phyloP scores from a whole-genome alignment of 2,888 invertebrate genomes.

The Drosophila planitibia region DNA sequence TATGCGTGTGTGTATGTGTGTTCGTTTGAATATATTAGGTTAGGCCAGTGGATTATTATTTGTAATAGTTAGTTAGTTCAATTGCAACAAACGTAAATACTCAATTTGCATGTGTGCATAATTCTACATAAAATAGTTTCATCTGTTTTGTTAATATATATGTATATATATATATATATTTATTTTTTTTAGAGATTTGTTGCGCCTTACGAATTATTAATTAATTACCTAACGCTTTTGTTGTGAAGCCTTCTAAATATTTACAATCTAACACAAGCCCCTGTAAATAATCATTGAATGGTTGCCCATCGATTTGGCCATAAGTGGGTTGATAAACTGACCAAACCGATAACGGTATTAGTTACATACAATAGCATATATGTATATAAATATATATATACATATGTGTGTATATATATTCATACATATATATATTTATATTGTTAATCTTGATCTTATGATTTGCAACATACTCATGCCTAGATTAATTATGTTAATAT shows the following conservation, averaged over 20 bases:
- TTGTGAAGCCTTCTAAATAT: constrained; percentile 59
- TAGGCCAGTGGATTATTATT: constrained; percentile 45
- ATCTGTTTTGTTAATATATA: constrained; percentile 43
- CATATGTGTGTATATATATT: constrained; percentile 24
- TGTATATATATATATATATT: constrained; percentile 3
- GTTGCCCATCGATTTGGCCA: constrained; percentile 41
- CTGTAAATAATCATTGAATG: constrained; percentile 76
- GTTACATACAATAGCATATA: constrained; percentile 15
- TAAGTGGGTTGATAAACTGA: constrained; percentile 34
- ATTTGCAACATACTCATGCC: constrained; percentile 38
- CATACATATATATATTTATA: constrained; percentile 24
- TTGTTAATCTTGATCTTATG: constrained; percentile 42
- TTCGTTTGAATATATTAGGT: constrained; percentile 32
- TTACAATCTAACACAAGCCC: constrained; percentile 80
- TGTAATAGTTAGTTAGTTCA: constrained; percentile 54
- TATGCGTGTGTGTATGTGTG: background rate
- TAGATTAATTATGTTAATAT: constrained; percentile 57
- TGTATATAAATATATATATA: constrained; percentile 17
- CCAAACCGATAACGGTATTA: constrained; percentile 37
- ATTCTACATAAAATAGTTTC: constrained; percentile 80
- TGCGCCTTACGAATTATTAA: constrained; percentile 47
- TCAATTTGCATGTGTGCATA: constrained; percentile 64
- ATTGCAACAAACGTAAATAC: constrained; percentile 81
- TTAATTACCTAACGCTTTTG: constrained; percentile 56
- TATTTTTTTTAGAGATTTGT: constrained; percentile 49